Evolutionary conservation across 2,888 invertebrate genomes (phyloP), one percentile per base, ranked within the genome.

Genomic region (Onchidella celtica): DNA sequence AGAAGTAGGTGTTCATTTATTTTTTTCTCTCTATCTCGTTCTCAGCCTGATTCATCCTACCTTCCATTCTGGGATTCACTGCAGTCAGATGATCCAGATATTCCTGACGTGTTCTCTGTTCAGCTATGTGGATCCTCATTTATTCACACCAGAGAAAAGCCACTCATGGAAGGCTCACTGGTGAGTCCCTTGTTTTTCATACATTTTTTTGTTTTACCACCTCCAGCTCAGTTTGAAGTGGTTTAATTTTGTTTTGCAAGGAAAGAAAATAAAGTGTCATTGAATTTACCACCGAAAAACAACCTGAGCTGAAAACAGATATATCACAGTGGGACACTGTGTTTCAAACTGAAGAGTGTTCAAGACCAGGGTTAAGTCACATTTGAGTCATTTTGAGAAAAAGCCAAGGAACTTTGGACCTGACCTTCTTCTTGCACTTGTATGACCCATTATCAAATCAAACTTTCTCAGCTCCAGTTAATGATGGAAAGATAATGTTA

Each of bases 21-120:
- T n/a, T n/a, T n/a, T n/a, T n/a, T n/a, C n/a, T n/a, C n/a, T n/a
- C n/a, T n/a, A n/a, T 66, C 32, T 21, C 32, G 3, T 66, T 66
- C 66, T 32, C 89, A 93, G 90, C 94, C 94, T 17, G 91, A 93
- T 79, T 86, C 91, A 55, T 89, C 88, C 11, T 90, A 93, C 29
- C 85, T 86, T 57, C 94, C 94, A 1, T 94, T 93, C 91, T 92
- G 94, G 84, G 94, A 94, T 86, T 88, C 91, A 4, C 83, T 94
- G 81, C 87, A 92, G 1, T 70, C 84, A 34, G 84, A 87, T 57
- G 84, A 88, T 32, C 87, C 87, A 47, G 85, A 94, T 47, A 63
- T 66, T 9, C 92, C 95, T 9, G 93, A 95, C 86, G 93, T 95
- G 1, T 95, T 95, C 90, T 93, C 94, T 83, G 91, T 95, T 75